Evolutionary conservation across 53 echinoderm and acorn worm species (phyloP).

Genomic region (Temnopleurus reevesii): DNA sequence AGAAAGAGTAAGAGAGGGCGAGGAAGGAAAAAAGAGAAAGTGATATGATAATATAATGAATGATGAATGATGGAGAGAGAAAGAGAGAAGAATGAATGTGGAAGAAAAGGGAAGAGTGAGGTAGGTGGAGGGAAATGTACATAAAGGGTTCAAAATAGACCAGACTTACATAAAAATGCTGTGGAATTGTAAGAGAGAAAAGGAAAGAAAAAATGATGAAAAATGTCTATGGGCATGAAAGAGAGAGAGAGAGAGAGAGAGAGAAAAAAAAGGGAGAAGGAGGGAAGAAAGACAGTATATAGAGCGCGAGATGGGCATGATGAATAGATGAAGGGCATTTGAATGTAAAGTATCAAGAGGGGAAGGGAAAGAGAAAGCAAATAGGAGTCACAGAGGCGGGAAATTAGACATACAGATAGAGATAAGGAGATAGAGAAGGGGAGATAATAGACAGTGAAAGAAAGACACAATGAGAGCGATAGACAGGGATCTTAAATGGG

Average conservation of each 20-base stretch:
- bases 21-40: neutral
- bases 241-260: neutral
- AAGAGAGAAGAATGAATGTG: neutral
- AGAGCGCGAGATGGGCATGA: neutral
- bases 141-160: too few species aligned
- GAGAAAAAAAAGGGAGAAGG: neutral
- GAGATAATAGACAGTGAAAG: neutral
- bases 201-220: neutral
- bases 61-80: neutral
- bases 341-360: neutral
- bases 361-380: neutral
- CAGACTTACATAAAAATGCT: too few species aligned
- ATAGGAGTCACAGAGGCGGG: neutral
- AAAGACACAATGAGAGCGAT: neutral
- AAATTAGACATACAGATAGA: neutral
- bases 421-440: neutral
- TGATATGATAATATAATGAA: too few species aligned
- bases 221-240: neutral
- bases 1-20: neutral
- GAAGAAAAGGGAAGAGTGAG: neutral
- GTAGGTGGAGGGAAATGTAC: too few species aligned
- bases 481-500: neutral
- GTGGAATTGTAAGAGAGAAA: neutral
- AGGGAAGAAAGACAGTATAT: neutral
- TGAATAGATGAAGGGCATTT: neutral